phyloP scores from a whole-genome alignment of 1,140 invertebrate genomes.

The Caenorhabditis tropicalis region DNA sequence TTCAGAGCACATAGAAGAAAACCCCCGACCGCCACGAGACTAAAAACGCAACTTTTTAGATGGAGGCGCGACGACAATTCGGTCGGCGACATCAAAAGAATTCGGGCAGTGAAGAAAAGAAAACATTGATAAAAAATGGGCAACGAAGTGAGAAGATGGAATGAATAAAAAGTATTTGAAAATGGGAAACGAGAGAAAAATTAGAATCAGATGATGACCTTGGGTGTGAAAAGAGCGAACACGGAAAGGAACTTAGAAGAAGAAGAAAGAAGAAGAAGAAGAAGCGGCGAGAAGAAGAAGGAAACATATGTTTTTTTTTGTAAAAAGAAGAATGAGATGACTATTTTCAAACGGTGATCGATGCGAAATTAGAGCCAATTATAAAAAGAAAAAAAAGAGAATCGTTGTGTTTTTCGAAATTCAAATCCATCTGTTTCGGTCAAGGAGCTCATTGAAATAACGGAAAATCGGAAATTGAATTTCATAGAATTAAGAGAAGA shows the following conservation, averaged over 20 bases:
- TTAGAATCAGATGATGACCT: not conserved
- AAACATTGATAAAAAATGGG: slow-evolving; percentile 44
- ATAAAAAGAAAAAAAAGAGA: not conserved
- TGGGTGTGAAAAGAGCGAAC: slow-evolving; percentile 14
- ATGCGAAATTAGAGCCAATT: slow-evolving; percentile 37
- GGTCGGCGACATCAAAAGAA: slow-evolving; percentile 22
- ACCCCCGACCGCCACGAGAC: not conserved
- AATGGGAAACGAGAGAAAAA: not conserved
- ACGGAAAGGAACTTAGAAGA: not conserved
- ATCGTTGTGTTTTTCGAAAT: not conserved
- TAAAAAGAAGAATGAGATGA: not conserved
- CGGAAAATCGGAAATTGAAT: too few species aligned
- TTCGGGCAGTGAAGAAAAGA: not conserved
- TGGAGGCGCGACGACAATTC: slow-evolving; percentile 17
- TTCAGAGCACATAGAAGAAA: not conserved
- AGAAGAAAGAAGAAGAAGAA: not conserved
- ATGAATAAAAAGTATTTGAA: not conserved
- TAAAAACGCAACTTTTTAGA: slow-evolving; percentile 36
- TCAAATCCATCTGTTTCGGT: not conserved
- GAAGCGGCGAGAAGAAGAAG: not conserved
- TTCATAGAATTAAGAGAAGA: too few species aligned
- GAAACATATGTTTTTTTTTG: not conserved
- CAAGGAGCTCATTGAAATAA: not conserved
- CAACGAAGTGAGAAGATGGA: not conserved
- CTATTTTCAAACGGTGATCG: not conserved